Conservation (phyloP, 2,113 vertebrate species). For the Ibidorhyncha struthersii region DNA sequence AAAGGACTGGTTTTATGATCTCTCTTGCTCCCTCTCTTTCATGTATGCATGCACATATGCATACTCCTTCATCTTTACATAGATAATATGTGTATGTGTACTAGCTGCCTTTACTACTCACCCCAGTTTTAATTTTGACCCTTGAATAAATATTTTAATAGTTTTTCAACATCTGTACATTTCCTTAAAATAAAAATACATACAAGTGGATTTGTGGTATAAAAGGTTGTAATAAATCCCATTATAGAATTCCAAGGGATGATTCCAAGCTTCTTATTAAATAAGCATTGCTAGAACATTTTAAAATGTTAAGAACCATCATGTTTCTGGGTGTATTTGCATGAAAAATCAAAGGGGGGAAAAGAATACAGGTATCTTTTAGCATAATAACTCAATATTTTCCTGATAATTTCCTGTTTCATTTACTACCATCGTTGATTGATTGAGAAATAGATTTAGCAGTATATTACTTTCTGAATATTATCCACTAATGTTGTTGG, state of each 20-base stretch:
- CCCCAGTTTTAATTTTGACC: not conserved
- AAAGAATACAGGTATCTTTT: not conserved
- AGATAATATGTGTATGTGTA: not conserved
- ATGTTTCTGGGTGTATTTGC: not conserved
- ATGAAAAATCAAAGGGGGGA: not conserved
- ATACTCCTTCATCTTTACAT: not conserved
- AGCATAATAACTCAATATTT: not conserved
- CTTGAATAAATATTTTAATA: not conserved
- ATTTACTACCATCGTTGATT: not conserved
- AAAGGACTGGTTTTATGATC: not conserved
- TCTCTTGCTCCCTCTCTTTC: not conserved
- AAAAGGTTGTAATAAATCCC: not conserved
- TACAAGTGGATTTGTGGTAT: not conserved
- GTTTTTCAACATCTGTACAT: not conserved
- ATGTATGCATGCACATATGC: not conserved
- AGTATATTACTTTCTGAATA: not conserved
- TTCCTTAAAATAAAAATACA: not conserved
- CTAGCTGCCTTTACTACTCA: not conserved
- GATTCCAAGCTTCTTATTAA: not conserved
- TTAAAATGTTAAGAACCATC: not conserved
- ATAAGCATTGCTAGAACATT: not conserved
- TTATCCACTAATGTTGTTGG: not conserved
- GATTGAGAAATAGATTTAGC: not conserved
- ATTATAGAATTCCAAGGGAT: not conserved
- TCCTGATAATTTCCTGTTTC: not conserved